These are phyloP conservation scores for Melanotaenia parkinsoni DNA, from an alignment of 2,797 vertebrate genomes.

Conservation along the genomic window DNA sequence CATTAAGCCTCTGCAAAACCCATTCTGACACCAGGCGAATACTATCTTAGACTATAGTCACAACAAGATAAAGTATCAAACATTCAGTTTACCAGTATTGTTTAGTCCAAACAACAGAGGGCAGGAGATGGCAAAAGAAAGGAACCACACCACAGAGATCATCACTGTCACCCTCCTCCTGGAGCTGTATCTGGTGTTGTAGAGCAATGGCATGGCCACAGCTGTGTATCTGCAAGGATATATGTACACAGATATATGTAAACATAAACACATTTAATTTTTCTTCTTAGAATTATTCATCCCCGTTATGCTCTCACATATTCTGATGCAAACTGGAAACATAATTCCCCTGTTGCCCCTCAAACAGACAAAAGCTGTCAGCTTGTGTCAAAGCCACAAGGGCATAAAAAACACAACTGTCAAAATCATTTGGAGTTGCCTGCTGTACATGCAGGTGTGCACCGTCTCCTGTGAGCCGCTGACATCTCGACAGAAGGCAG, in stretches of 20 bases:
- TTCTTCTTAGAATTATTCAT: constrained; percentile 11
- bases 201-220: constrained; percentile 98
- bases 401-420: constrained; percentile 31
- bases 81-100: constrained; percentile 86
- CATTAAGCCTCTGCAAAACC: too few species aligned
- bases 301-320: constrained; percentile 17
- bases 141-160: constrained; percentile 96
- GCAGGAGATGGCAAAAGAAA: constrained; percentile 98
- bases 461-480: constrained; percentile 7
- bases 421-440: constrained; percentile 22
- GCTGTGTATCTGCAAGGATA: constrained; percentile 91
- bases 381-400: constrained; percentile 23
- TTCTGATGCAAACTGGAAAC: constrained; percentile 25
- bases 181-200: constrained; percentile 98
- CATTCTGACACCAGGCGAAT: too few species aligned
- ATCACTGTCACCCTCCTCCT: constrained; percentile 94
- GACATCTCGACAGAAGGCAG: neutral
- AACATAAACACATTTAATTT: constrained; percentile 2
- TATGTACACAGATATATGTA: constrained; percentile 11
- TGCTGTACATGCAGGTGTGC: constrained; percentile 15
- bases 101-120: constrained; percentile 97
- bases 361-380: constrained; percentile 25
- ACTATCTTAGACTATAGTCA: too few species aligned
- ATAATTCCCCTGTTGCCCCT: constrained; percentile 3
- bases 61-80: neutral